Base-by-base conservation (phyloP, 2,888 invertebrate species). In the Apotomis turbidana region DNA sequence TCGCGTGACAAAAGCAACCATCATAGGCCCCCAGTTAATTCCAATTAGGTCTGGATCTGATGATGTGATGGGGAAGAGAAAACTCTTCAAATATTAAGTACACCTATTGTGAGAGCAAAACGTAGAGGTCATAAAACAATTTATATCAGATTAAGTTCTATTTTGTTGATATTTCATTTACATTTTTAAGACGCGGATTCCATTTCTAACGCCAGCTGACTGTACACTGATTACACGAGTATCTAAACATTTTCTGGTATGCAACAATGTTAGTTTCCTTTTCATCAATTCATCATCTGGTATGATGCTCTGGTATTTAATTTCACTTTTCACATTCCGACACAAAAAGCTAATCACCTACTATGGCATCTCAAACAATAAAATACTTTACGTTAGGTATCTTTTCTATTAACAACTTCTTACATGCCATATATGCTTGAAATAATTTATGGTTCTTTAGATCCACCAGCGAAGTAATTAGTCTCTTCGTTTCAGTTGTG, bases 201-300 rank as follows among this genome's bases (percentile, higher is more conserved):
- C 27, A 27, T 27, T 27, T 27, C 27, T 27, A 27, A 27, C 1
- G 27, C 27, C 27, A 27, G 27, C 27, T 27, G 27, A 27, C 27
- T 27, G 27, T 27, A 27, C 27, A 27, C 27, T 27, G 27, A 27
- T 27, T 27, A 27, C 27, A 27, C 27, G 27, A 27, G 27, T 27
- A 27, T 27, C 27, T 27, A 27, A 27, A 27, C 27, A 58, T 38
- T 36, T 66, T 44, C 64, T 54, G 5, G 9, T 46, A 44, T 15
- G 5, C 44, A 15, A 64, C 27, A 38, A 58, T 59, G 44, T 44
- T 41, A 54, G 66, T 66, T 66, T 57, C 55, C 27, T 57, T 64
- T 66, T 66, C 55, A 49, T 49, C 66, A 64, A 41, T 66, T 66
- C 55, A 49, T 49, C 66, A 64, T 46, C 46, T n/a, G 66, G 55